Conservation (phyloP, 23 tunicate genomes). For the Ciona savignyi region DNA sequence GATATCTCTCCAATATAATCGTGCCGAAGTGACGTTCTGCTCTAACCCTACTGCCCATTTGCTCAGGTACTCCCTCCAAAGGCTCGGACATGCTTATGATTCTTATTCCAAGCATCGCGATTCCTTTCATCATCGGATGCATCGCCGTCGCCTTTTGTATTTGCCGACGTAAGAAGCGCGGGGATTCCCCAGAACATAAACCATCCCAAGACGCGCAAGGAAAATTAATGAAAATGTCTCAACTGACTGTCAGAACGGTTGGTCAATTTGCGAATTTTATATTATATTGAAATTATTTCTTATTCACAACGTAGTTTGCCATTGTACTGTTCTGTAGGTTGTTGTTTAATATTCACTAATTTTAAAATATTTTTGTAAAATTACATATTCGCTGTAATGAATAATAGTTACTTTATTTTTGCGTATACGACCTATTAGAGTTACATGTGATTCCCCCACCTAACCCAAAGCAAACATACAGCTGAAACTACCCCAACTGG, state of each 20-base stretch:
- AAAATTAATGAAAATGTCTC: neutral
- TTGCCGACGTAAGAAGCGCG: conserved; percentile 36
- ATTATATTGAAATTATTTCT: too few species aligned
- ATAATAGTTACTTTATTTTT: too few species aligned
- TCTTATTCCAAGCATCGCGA: conserved; percentile 67
- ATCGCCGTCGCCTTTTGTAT: conserved; percentile 52
- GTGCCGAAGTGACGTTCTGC: too few species aligned
- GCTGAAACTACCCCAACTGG: conserved; percentile 64
- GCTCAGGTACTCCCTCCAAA: conserved; percentile 2
- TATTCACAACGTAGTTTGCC: too few species aligned
- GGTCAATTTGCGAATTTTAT: too few species aligned
- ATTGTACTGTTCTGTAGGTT: too few species aligned
- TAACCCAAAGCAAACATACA: too few species aligned
- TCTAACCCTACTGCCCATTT: neutral
- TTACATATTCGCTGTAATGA: too few species aligned
- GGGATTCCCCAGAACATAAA: conserved; percentile 17
- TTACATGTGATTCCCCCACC: neutral
- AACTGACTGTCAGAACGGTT: neutral
- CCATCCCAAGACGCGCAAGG: neutral
- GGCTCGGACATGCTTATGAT: conserved; percentile 51
- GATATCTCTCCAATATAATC: too few species aligned
- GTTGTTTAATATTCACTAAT: too few species aligned
- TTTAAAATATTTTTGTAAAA: too few species aligned
- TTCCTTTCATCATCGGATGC: conserved; percentile 75
- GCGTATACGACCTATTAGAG: too few species aligned